phyloP scores from a whole-genome alignment of 2,888 invertebrate species.

The Drosophila tanythrix region DNA sequence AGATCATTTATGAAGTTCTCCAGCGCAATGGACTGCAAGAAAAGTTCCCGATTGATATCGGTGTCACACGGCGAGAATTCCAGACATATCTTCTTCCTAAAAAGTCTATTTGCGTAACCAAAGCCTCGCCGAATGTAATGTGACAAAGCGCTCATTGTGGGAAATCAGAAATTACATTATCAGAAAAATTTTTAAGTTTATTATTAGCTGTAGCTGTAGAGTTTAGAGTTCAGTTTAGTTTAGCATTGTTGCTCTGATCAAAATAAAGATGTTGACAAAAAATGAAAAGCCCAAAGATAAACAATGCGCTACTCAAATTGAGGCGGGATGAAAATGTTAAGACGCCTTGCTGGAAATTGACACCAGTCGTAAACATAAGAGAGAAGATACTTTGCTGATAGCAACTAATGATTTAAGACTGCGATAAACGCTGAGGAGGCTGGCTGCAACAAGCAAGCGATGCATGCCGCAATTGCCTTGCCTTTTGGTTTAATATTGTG shows the following conservation, averaged over 20 bases:
- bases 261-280: neutral
- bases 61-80: accelerated
- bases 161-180: no score
- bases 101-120: accelerated
- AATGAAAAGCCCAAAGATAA: slow-evolving; percentile 20
- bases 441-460: slow-evolving; percentile 46
- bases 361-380: slow-evolving; percentile 37
- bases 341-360: slow-evolving; percentile 59
- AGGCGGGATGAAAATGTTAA: slow-evolving; percentile 69
- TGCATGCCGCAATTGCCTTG: slow-evolving; percentile 33
- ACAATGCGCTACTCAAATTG: slow-evolving; percentile 53
- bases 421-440: no score
- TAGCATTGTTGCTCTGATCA: neutral
- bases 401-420: no score
- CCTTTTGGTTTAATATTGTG: slow-evolving; percentile 4
- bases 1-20: neutral
- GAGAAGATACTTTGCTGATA: slow-evolving; percentile 61
- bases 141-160: no score
- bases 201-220: no score
- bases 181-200: no score
- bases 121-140: no score
- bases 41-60: neutral
- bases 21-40: neutral
- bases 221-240: no score
- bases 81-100: neutral